These are phyloP conservation scores for Neuroterus valhalla DNA, from an alignment of 1,140 invertebrate genomes.

Conservation along the genomic window DNA sequence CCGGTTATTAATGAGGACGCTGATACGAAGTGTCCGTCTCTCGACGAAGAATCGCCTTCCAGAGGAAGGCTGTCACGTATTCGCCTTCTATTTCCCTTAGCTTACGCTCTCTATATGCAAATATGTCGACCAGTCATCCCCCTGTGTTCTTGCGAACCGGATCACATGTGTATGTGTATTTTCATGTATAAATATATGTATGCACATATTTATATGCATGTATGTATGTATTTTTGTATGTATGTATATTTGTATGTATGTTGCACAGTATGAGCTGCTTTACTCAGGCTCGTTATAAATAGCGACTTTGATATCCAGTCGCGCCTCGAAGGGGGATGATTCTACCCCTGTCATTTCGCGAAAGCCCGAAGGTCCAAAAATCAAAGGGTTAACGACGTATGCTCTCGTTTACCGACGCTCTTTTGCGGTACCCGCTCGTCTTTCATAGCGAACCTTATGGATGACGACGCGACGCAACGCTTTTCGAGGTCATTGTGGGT, in stretches of 20 bases:
- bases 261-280: slow-evolving; percentile 39
- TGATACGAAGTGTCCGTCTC: slow-evolving; percentile 70
- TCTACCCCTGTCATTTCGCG: slow-evolving; percentile 55
- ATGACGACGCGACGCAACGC: not conserved
- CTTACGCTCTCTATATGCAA: slow-evolving; percentile 76
- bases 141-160: slow-evolving; percentile 56
- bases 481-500: slow-evolving; percentile 15
- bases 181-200: slow-evolving; percentile 40
- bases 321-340: slow-evolving; percentile 58
- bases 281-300: slow-evolving; percentile 67
- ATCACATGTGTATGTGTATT: slow-evolving; percentile 56
- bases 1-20: slow-evolving; percentile 68
- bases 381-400: slow-evolving; percentile 69
- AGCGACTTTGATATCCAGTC: slow-evolving; percentile 72
- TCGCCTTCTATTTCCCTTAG: slow-evolving; percentile 75
- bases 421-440: not conserved
- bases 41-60: slow-evolving; percentile 66
- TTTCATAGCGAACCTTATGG: slow-evolving; percentile 13
- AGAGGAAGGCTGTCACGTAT: slow-evolving; percentile 71
- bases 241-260: slow-evolving; percentile 48
- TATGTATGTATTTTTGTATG: slow-evolving; percentile 32
- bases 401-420: slow-evolving; percentile 25
- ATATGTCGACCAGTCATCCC: slow-evolving; percentile 66
- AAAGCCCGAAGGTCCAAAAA: slow-evolving; percentile 61
- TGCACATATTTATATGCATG: slow-evolving; percentile 49